Base-by-base conservation (phyloP, 1,140 invertebrate genomes). In the Drosophila athabasca region DNA sequence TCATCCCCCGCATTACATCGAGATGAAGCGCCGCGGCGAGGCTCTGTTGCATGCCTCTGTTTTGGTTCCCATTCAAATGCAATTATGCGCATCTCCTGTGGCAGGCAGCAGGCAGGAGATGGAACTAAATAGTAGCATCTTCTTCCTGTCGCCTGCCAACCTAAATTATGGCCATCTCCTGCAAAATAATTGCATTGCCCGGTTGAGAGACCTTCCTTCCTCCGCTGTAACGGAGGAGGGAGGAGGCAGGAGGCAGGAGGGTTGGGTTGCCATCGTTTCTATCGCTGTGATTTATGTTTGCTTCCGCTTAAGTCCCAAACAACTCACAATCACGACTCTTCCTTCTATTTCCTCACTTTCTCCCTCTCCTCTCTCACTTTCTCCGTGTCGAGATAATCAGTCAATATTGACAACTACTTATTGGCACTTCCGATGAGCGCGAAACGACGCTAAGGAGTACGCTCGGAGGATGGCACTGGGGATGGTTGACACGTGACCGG, bases 401-500 rank as follows among this genome's bases (percentile, higher is more conserved):
- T 90, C 89, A 90, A 90, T 90, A 90, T 90, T 90, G 89, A 90
- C 89, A 90, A 90, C 89, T 90, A 89, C 89, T 90, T 90, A 90
- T 90, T 90, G 89, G 70, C 84, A 90, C 88, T 89, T 90, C 89
- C 89, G 89, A 54, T 50, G 66, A 43, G n/a, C 46, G 39, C 55
- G 52, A 44, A 62, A 49, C 46, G 58, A 57, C 46, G 52, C 17
- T 22, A 26, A 17, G 29, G 19, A 24, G 26, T 59, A 31, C 41
- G 41, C 3, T 44, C 57, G 57, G 52, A 49, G 61, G 46, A 62
- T 67, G 44, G 44, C 58, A 46, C 17, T 62, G 70, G 50, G 60
- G 75, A 75, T 13, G 57, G 26, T 35, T 29, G 66, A 44, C 67
- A 69, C 67, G 67, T 69, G 67, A 62, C 81, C 67, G 48, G 31